These are phyloP conservation scores for Eurosta solidaginis DNA, from an alignment of 1,140 invertebrate genomes.

Conservation along the genomic window DNA sequence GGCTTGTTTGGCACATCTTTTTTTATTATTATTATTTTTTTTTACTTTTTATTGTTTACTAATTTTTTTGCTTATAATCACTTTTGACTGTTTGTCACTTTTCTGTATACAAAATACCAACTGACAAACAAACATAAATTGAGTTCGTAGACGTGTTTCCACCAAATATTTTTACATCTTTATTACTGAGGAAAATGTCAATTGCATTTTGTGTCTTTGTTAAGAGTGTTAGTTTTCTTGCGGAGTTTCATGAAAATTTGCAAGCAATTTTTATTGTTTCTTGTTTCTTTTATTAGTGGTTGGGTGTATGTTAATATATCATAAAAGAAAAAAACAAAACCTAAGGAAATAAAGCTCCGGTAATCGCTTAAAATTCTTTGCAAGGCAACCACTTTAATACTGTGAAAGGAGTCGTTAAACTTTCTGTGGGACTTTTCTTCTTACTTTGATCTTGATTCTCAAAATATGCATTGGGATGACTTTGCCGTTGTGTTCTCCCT, in stretches of 20 bases:
- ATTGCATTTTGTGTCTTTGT: background rate
- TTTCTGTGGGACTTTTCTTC: no score
- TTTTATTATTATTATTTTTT: no score
- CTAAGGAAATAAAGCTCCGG: no score
- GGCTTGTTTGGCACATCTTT: background rate
- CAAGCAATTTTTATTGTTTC: background rate
- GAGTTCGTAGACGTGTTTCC: background rate
- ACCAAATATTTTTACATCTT: background rate
- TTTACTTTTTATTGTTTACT: background rate
- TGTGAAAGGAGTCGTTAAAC: no score
- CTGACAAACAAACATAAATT: background rate
- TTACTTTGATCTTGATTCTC: no score
- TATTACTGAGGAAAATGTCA: conserved; percentile 10
- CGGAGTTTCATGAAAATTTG: background rate
- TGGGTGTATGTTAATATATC: no score
- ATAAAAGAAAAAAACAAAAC: no score
- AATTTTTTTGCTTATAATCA: conserved; percentile 1
- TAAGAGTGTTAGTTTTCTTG: background rate
- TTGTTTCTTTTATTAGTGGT: no score
- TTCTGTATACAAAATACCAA: background rate
- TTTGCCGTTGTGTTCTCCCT: no score
- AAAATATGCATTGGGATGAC: no score
- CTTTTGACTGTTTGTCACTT: conserved; percentile 22
- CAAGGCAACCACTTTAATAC: no score
- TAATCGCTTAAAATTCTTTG: no score